These are phyloP conservation scores for Argyrosomus japonicus DNA, from an alignment of 2,113 vertebrate genomes.

Conservation along the genomic window DNA sequence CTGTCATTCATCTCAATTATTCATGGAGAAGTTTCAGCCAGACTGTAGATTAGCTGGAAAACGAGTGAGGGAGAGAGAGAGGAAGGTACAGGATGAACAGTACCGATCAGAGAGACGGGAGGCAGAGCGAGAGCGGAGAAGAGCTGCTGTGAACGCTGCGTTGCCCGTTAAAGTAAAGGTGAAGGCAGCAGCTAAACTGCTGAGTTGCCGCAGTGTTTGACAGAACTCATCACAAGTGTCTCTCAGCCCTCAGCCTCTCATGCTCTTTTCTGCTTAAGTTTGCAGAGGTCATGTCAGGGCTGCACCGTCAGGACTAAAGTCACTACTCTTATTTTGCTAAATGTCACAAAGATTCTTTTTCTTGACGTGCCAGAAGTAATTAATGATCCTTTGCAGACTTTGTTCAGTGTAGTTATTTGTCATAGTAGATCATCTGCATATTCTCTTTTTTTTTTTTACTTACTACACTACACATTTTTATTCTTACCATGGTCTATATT, in stretches of 20 bases:
- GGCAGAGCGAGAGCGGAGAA: not conserved
- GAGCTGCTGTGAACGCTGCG: slow-evolving; percentile 29
- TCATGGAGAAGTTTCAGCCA: slow-evolving; percentile 70
- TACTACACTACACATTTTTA: not conserved
- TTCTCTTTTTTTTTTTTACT: not conserved
- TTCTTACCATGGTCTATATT: not conserved
- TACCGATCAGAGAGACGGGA: slow-evolving; percentile 1
- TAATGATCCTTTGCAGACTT: not conserved
- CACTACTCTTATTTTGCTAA: not conserved
- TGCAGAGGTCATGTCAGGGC: slow-evolving; percentile 26
- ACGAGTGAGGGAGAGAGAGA: not conserved
- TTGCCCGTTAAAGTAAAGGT: slow-evolving; percentile 37
- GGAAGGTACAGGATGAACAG: slow-evolving; percentile 17
- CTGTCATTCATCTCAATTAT: slow-evolving; percentile 81
- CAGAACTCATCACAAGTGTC: slow-evolving; percentile 16
- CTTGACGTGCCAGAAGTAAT: not conserved
- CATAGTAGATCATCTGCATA: not conserved
- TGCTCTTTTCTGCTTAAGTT: slow-evolving; percentile 8
- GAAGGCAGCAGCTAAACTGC: slow-evolving; percentile 58
- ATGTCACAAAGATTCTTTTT: not conserved
- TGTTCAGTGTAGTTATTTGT: not conserved
- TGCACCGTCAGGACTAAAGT: not conserved
- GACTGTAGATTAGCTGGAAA: slow-evolving; percentile 64
- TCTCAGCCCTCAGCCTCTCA: slow-evolving; percentile 17
- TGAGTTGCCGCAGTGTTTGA: slow-evolving; percentile 57